Base-by-base conservation (phyloP, 1,140 invertebrate species). In the Brachionus asplanchnoidis region DNA sequence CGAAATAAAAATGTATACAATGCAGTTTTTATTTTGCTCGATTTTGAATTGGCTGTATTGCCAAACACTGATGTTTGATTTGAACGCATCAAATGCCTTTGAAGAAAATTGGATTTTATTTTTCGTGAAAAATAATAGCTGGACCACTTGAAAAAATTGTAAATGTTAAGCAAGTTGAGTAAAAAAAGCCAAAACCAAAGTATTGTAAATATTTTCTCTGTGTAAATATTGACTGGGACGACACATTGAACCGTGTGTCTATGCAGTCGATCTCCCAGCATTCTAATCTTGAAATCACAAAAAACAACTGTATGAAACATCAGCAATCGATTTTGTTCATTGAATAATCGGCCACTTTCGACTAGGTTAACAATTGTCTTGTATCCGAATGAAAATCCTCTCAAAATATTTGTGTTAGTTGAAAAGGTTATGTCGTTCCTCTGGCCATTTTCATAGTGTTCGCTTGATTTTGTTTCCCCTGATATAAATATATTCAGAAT, bases 191-290 rank as follows among this genome's bases (percentile, higher is more conserved):
- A 90, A 84, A 88, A 89, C 89, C 89, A 90, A 44, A 89, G 65
- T 53, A 89, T 73, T 68, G 89, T 88, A 85, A 90, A 90, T 23
- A 90, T 92, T 87, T 91, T 89, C 85, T 91, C 91, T 60, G 90
- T 91, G 78, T 90, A 88, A 79, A 91, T 89, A 85, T 91, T 91
- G 14, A 91, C 87, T 56, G 90, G 89, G n/a, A 91, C 88, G 32
- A 91, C 88, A 85, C 90, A 91, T 75, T 91, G 88, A 9, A 90
- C 87, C 78, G 91, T 89, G 56, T 88, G 86, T 28, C 85, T 84
- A 82, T 90, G 88, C 7, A 90, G 85, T 44, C 88, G 89, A 26
- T 90, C 75, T 12, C 70, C 73, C 2, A 66, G 36, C 42, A 66
- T 65, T 40, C 85, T 56, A 68, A 87, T 12, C 85, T 85, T 78